Base-by-base conservation (phyloP, 2,888 invertebrate species). In the Diaprepes abbreviatus region DNA sequence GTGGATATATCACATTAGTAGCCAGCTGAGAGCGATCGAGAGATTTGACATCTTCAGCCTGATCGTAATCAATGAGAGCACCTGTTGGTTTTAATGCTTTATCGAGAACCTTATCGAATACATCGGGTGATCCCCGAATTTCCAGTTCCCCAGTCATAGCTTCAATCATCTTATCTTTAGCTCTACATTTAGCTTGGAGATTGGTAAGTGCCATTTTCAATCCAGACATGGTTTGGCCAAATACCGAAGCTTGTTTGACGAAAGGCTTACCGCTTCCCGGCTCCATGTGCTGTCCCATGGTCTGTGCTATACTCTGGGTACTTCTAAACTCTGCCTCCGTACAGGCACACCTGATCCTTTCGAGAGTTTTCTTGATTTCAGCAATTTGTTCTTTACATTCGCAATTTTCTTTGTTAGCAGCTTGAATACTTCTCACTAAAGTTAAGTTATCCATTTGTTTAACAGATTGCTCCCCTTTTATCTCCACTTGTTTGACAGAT, bases 131-230 rank as follows among this genome's bases (percentile, higher is more conserved):
- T 3, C 78, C 76, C 3, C 80, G 75, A 48, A 74, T 45, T 48
- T 77, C 75, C 28, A 83, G 71, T 63, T 83, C 81, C 2, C 79
- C 74, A 10, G 80, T 79, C 78, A 83, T 80, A 0, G 77, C 78
- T 6, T 79, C 76, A 55, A 83, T 83, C 77, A 83, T 77, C 24
- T 73, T 75, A 73, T 83, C 83, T 66, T 83, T 83, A 3, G 79
- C 78, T 55, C 76, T 78, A 64, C 83, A 82, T 66, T 83, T 83
- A 21, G 78, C 74, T 67, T 82, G 79, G 16, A 83, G 71, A 33
- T 76, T 78, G 3, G 73, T 70, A 36, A 83, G 68, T 7, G 82
- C 80, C 69, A 81, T 66, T 65, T 82, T 79, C 36, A 83, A 66
- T 7, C 79, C 80, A 0, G 79, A 79, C 76, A 79, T 76, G 3